A percentile compares a stretch with the other conserved stretches of the same genome.
Evolutionary conservation across 2,888 invertebrate genomes (phyloP).

Genomic region (Drosophila planitibia): DNA sequence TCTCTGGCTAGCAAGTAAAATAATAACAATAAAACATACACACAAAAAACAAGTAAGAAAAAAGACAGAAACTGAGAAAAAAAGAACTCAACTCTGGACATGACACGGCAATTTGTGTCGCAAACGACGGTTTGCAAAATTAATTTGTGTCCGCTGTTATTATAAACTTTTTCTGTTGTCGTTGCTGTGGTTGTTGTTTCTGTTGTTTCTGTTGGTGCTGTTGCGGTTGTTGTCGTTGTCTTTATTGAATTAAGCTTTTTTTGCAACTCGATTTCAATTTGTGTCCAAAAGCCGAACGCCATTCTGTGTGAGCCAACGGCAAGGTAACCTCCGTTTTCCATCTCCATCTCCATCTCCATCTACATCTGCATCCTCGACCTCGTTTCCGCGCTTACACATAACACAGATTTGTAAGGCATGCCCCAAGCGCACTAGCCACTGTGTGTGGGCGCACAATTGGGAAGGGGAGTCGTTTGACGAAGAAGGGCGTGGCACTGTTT

Average conservation of each 20-base stretch:
- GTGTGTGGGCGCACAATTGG: conserved; percentile 38
- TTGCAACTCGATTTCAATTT: conserved; percentile 71
- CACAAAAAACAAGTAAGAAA: conserved; percentile 11
- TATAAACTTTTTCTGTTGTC: conserved; percentile 58
- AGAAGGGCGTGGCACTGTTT: conserved; percentile 35
- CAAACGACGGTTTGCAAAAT: conserved; percentile 75
- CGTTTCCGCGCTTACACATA: background rate
- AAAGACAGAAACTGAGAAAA: conserved; percentile 9
- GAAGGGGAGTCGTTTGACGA: background rate
- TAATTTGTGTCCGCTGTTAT: conserved; percentile 79
- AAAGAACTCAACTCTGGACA: conserved; percentile 72
- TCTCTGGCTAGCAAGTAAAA: conserved; percentile 32
- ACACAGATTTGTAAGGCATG: conserved; percentile 3
- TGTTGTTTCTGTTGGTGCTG: conserved; percentile 31
- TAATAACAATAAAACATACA: conserved; percentile 39
- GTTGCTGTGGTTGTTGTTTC: conserved; percentile 28
- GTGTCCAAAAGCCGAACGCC: conserved; percentile 63
- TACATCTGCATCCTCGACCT: conserved; percentile 1
- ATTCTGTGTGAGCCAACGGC: conserved; percentile 54
- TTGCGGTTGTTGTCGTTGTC: conserved; percentile 48
- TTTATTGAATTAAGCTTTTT: conserved; percentile 72
- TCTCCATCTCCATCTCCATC: background rate
- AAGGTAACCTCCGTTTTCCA: conserved; percentile 51
- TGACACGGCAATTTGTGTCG: conserved; percentile 79
- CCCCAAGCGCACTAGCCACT: conserved; percentile 16